Base-by-base conservation (phyloP, 2,888 invertebrate species). In the Schrankia costaestrigalis region DNA sequence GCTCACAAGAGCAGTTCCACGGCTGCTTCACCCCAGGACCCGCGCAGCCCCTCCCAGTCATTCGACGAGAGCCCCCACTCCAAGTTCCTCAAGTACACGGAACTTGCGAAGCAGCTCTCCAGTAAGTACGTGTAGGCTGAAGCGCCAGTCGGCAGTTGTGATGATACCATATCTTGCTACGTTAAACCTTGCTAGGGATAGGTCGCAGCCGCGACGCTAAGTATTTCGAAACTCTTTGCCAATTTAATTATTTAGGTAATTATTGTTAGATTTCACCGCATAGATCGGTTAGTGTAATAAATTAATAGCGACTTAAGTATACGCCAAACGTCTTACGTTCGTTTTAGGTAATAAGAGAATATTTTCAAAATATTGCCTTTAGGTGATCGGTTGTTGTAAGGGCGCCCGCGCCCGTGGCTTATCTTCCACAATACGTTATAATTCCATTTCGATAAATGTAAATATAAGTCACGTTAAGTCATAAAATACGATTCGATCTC, bases 21-120 rank as follows among this genome's bases (percentile, higher is more conserved):
- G 46, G 82, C 84, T 8, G 73, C 83, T 7, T 85, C 86, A 5
- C 90, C 91, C 26, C 89, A 89, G 44, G 90, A 89, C 63, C 89
- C 90, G 33, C 87, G 90, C 45, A 90, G 90, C 54, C 90, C 91
- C 43, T 76, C 91, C 73, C 77, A 90, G 78, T 79, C 91, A 17
- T 94, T 93, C 71, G 96, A 96, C 69, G 97, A 97, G 83, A 96
- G 95, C 76, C 96, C 97, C 29, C 97, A 97, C 87, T 97, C 98
- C 63, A 98, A 98, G 90, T 98, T 98, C 90, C 93, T 97, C 63
- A 98, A 98, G 90, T 98, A 98, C 89, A 97, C 97, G 76, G 97
- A 98, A 89, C 93, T 98, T 88, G 98, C 98, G 71, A 98, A 98
- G 89, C 98, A 98, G 89, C 90, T 98, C 80, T 97, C 97, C 78